Percentiles rank a stretch among this genome's conserved stretches.
phyloP scores from a whole-genome alignment of 1,140 invertebrate species.

The Hylyphantes graminicola region DNA sequence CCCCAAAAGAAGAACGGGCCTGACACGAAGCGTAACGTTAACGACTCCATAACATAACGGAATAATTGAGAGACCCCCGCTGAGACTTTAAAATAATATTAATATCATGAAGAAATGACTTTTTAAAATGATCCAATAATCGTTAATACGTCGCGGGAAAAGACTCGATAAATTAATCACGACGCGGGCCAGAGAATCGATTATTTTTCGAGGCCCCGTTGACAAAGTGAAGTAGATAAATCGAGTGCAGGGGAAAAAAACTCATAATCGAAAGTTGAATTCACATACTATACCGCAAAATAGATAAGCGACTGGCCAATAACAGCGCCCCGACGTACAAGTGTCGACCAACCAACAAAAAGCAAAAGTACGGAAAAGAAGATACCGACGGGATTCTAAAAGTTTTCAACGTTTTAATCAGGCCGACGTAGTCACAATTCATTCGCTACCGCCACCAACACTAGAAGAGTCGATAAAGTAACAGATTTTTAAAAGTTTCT shows the following conservation, averaged over 20 bases:
- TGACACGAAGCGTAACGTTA: slow-evolving; percentile 57
- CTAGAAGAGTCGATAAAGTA: slow-evolving; percentile 56
- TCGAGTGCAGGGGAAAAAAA: slow-evolving; percentile 6
- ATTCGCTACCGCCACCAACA: slow-evolving; percentile 41
- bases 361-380: slow-evolving; percentile 43
- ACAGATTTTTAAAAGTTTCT: slow-evolving; percentile 61
- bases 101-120: slow-evolving; percentile 40
- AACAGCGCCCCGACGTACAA: no score
- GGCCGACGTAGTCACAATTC: slow-evolving; percentile 56
- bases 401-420: slow-evolving; percentile 59
- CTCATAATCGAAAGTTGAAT: neutral
- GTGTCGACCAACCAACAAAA: slow-evolving; percentile 43
- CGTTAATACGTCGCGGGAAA: slow-evolving; percentile 52
- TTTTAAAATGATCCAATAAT: slow-evolving; percentile 61
- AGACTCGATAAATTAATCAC: slow-evolving; percentile 56
- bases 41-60: slow-evolving; percentile 43
- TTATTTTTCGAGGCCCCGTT: slow-evolving; percentile 3
- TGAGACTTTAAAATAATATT: slow-evolving; percentile 39
- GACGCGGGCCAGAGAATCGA: slow-evolving; percentile 17
- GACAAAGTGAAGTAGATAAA: slow-evolving; percentile 27
- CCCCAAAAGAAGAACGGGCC: slow-evolving; percentile 15
- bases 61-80: slow-evolving; percentile 25
- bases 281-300: no score
- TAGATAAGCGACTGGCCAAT: slow-evolving; percentile 29
- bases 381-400: slow-evolving; percentile 30